Conservation (phyloP, 2,888 invertebrate species). For the Aleiodes alternator region DNA sequence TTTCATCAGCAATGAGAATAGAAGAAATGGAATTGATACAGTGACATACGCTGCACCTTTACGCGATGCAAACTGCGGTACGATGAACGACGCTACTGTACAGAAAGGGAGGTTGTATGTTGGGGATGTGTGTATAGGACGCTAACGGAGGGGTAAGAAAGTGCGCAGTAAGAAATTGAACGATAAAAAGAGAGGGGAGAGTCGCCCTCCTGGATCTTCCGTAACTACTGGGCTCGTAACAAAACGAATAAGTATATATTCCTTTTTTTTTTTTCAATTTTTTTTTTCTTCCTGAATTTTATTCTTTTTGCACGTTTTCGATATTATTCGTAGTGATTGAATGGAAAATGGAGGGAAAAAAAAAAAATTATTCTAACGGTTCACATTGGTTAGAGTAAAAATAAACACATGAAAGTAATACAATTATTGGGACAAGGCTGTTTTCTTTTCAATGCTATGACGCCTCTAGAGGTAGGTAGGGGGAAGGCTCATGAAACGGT, state of each 20-base stretch:
- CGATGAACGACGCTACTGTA: conserved; percentile 29
- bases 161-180: conserved; percentile 69
- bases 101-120: conserved; percentile 44
- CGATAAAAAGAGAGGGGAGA: conserved; percentile 34
- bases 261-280: not conserved
- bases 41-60: conserved; percentile 14
- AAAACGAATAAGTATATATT: conserved; percentile 3
- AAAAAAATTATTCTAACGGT: no score
- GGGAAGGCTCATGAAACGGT: conserved; percentile 15
- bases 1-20: not conserved
- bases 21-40: not conserved
- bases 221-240: conserved; percentile 25
- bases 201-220: conserved; percentile 28
- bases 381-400: not conserved
- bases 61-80: conserved; percentile 60
- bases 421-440: conserved; percentile 34
- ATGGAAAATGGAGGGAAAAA: no score
- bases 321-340: not conserved
- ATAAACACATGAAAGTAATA: conserved; percentile 12
- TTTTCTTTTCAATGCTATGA: conserved; percentile 22
- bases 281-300: not conserved
- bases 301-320: not conserved
- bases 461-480: not conserved
- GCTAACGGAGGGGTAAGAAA: conserved; percentile 66
- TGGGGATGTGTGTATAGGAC: conserved; percentile 55